phyloP scores from a whole-genome alignment of 2,797 vertebrate genomes.

The Fistularia commersonii region DNA sequence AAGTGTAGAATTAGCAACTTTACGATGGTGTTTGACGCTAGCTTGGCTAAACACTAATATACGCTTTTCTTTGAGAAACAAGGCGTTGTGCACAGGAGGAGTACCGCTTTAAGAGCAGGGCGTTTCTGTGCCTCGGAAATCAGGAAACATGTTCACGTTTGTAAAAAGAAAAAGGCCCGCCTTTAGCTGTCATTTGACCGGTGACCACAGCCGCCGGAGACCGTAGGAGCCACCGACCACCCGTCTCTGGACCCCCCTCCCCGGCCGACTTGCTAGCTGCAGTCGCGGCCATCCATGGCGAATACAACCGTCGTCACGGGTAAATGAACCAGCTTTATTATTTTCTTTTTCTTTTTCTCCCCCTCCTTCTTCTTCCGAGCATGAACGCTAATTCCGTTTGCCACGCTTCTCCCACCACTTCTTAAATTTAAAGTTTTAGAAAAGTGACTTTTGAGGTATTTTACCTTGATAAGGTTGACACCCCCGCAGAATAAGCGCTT shows the following conservation, averaged over 20 bases:
- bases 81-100: not conserved
- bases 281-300: conserved; percentile 38
- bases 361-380: no score
- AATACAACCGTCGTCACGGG: not conserved
- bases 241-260: not conserved
- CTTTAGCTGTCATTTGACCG: not conserved
- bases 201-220: not conserved
- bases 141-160: conserved; percentile 44
- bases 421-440: no score
- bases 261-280: not conserved
- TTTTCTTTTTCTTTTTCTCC: not conserved
- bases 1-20: no score
- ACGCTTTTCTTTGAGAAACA: no score
- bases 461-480: no score
- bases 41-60: no score
- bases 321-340: conserved; percentile 23
- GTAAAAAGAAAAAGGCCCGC: conserved; percentile 1
- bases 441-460: no score
- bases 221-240: not conserved
- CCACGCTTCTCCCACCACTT: no score
- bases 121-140: conserved; percentile 33
- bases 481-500: no score
- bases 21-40: no score
- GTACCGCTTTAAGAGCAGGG: conserved; percentile 37
- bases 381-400: no score